phyloP scores from a whole-genome alignment of 2,113 vertebrate genomes.

The Hippocampus comes region DNA sequence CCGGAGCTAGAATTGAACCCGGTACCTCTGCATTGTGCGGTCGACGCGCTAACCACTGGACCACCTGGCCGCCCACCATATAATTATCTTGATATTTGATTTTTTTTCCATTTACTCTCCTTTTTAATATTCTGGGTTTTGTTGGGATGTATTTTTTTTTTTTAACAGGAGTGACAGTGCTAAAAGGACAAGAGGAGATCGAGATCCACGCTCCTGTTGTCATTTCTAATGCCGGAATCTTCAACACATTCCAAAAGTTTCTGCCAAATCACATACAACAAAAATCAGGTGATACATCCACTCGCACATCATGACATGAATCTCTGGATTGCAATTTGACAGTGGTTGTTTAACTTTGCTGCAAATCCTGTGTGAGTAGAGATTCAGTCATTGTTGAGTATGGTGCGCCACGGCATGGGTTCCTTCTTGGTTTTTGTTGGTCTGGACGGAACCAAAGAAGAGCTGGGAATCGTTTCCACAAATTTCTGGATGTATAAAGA shows the following conservation, averaged over 20 bases:
- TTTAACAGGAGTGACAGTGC: conserved; percentile 72
- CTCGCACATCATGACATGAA: no score
- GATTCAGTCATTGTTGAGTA: conserved; percentile 60
- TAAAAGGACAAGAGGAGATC: conserved; percentile 66
- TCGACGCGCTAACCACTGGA: no score
- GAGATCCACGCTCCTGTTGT: conserved; percentile 69
- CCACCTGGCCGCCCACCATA: no score
- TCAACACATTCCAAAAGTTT: conserved; percentile 80
- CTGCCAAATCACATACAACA: conserved; percentile 63
- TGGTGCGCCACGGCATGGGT: conserved; percentile 76
- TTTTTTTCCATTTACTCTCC: no score
- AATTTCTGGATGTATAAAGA: conserved; percentile 81
- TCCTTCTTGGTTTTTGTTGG: conserved; percentile 81
- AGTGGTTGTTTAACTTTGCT: background rate
- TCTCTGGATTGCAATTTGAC: background rate
- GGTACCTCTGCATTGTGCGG: no score
- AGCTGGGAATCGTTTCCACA: conserved; percentile 71
- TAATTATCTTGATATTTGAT: no score
- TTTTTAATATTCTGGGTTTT: background rate
- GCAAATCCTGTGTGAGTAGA: conserved; percentile 45
- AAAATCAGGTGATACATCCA: conserved; percentile 49
- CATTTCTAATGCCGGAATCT: conserved; percentile 79
- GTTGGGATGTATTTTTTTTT: background rate
- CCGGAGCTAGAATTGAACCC: no score
- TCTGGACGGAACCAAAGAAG: conserved; percentile 74